Percentiles rank a stretch among this genome's conserved stretches.
Evolutionary conservation across 2,797 vertebrate genomes (phyloP).

Genomic region (Acanthurus tractus): DNA sequence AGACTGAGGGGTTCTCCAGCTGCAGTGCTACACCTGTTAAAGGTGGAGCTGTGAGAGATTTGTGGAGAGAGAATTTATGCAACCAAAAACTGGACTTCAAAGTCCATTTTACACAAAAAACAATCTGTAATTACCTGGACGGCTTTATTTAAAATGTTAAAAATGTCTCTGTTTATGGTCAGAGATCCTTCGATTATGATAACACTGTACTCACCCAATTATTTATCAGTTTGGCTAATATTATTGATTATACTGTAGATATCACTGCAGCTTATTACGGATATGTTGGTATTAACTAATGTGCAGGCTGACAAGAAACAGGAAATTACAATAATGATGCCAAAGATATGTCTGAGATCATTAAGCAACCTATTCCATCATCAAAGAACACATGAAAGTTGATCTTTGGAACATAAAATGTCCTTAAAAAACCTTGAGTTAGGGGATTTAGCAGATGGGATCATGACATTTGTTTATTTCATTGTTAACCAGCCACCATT

Average conservation of each 20-base stretch:
- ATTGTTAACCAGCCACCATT: too few species aligned
- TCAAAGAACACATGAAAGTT: too few species aligned
- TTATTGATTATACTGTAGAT: conserved; percentile 4
- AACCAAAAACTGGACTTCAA: background rate
- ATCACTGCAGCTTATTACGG: background rate
- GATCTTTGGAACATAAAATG: background rate
- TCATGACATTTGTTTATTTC: too few species aligned
- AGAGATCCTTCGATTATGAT: background rate
- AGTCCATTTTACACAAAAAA: background rate
- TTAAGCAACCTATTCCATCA: background rate
- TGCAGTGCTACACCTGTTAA: conserved; percentile 52
- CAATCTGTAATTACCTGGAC: background rate
- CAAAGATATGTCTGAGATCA: background rate
- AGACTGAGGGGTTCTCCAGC: conserved; percentile 60
- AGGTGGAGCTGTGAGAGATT: conserved; percentile 1
- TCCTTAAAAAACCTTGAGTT: background rate
- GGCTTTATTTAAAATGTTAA: conserved; percentile 23
- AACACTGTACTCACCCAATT: background rate
- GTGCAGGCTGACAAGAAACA: background rate
- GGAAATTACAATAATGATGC: background rate
- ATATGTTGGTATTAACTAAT: background rate
- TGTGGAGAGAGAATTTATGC: background rate
- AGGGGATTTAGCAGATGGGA: background rate
- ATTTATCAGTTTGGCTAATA: background rate
- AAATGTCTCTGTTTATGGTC: too few species aligned